These are phyloP conservation scores for Cataglyphis altisquamis DNA, from an alignment of 2,888 invertebrate species.

Conservation along the genomic window DNA sequence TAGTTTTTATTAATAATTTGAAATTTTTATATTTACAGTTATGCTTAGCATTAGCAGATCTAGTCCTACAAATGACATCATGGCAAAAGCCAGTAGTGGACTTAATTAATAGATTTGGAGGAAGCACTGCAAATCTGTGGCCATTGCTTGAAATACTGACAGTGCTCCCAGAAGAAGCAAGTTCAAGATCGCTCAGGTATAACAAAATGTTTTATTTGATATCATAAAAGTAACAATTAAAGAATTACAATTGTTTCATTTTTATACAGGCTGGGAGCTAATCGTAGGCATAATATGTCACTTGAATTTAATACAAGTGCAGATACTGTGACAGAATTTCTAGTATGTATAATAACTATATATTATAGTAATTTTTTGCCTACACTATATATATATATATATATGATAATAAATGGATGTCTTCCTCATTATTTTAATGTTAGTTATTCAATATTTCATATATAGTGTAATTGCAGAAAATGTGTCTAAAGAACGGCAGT, in stretches of 20 bases:
- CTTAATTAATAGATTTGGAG: slow-evolving; percentile 92
- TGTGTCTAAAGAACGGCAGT: slow-evolving; percentile 90
- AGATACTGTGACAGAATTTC: slow-evolving; percentile 92
- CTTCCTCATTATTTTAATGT: slow-evolving; percentile 23
- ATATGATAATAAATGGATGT: not conserved
- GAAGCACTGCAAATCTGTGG: slow-evolving; percentile 90
- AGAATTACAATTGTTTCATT: not conserved
- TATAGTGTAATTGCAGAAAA: slow-evolving; percentile 87
- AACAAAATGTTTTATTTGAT: not conserved
- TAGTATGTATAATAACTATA: slow-evolving; percentile 86
- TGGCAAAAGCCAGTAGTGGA: slow-evolving; percentile 97
- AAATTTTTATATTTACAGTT: slow-evolving; percentile 87
- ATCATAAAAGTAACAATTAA: not conserved
- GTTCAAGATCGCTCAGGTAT: slow-evolving; percentile 90
- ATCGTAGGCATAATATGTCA: slow-evolving; percentile 94
- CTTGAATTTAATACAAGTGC: slow-evolving; percentile 93
- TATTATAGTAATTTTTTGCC: not conserved
- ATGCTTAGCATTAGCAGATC: slow-evolving; percentile 96
- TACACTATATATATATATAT: not conserved
- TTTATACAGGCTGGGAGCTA: slow-evolving; percentile 91
- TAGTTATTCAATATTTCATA: slow-evolving; percentile 28
- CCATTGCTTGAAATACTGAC: slow-evolving; percentile 97
- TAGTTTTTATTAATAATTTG: not conserved
- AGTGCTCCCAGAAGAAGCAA: slow-evolving; percentile 98
- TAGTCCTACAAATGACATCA: slow-evolving; percentile 96